These are phyloP conservation scores for Lophius americanus DNA, from an alignment of 2,797 vertebrate species.

Conservation along the genomic window DNA sequence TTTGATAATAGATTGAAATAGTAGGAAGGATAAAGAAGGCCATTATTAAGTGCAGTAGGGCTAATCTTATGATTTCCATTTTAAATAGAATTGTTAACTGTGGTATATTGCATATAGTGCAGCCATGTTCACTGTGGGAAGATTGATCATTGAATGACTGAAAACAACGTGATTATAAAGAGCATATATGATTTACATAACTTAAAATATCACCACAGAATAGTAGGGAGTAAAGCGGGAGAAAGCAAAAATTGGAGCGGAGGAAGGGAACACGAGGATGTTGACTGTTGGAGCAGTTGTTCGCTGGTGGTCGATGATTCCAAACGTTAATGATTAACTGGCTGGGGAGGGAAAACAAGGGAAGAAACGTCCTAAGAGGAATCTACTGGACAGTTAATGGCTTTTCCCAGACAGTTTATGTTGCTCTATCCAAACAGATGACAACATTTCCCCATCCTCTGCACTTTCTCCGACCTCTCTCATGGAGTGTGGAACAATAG, in stretches of 20 bases:
- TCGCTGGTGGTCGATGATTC: neutral
- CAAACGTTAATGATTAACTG: conserved; percentile 14
- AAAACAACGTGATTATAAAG: too few species aligned
- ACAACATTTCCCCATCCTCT: conserved; percentile 24
- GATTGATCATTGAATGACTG: too few species aligned
- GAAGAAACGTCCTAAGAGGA: neutral
- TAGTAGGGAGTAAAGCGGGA: too few species aligned
- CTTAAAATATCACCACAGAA: too few species aligned
- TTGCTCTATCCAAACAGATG: conserved; percentile 52
- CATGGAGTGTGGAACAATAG: conserved; percentile 1
- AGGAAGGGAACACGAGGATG: neutral
- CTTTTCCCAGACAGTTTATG: conserved; percentile 43
- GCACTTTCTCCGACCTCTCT: conserved; percentile 38
- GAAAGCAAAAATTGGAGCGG: neutral
- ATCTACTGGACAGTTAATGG: conserved; percentile 28
- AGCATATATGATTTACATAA: too few species aligned
- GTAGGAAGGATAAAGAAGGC: too few species aligned
- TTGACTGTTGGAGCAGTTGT: neutral
- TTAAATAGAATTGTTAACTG: too few species aligned
- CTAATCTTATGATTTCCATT: too few species aligned
- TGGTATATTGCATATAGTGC: too few species aligned
- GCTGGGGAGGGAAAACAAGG: conserved; percentile 14
- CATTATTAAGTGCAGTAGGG: too few species aligned
- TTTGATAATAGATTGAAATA: too few species aligned
- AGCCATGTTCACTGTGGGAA: too few species aligned